Conservation (phyloP, 2,888 invertebrate species). For the Taphrorychus bicolor region DNA sequence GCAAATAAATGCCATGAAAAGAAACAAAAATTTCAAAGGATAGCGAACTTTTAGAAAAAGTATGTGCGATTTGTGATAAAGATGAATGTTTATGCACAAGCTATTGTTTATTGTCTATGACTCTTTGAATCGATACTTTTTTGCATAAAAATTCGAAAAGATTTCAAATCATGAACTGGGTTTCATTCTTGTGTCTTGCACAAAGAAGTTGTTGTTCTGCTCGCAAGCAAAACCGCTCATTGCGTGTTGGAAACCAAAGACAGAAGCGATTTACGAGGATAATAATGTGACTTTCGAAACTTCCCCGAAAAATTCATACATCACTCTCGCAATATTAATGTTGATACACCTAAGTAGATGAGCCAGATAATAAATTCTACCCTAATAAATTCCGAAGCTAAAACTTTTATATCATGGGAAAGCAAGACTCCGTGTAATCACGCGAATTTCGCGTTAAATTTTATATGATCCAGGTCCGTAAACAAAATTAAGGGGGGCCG, state of each 20-base stretch:
- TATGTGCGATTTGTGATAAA: too few species aligned
- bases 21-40: too few species aligned
- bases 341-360: slow-evolving; percentile 12
- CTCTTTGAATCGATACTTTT: too few species aligned
- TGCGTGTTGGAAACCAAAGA: neutral
- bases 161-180: too few species aligned
- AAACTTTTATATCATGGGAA: slow-evolving; percentile 21
- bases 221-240: too few species aligned
- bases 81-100: too few species aligned
- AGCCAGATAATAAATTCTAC: slow-evolving; percentile 13
- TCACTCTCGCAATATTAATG: slow-evolving; percentile 5
- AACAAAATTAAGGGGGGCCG: slow-evolving; percentile 26
- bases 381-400: slow-evolving; percentile 10
- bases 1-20: too few species aligned
- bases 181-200: too few species aligned
- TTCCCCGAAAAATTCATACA: slow-evolving; percentile 7
- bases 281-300: slow-evolving; percentile 7
- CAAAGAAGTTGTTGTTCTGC: too few species aligned
- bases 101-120: too few species aligned
- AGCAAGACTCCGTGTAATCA: slow-evolving; percentile 19
- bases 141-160: too few species aligned
- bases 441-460: slow-evolving; percentile 30
- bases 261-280: neutral
- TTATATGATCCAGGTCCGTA: slow-evolving; percentile 25
- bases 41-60: too few species aligned